phyloP scores from a whole-genome alignment of 2,113 vertebrate genomes.

The Ochotona curzoniae region DNA sequence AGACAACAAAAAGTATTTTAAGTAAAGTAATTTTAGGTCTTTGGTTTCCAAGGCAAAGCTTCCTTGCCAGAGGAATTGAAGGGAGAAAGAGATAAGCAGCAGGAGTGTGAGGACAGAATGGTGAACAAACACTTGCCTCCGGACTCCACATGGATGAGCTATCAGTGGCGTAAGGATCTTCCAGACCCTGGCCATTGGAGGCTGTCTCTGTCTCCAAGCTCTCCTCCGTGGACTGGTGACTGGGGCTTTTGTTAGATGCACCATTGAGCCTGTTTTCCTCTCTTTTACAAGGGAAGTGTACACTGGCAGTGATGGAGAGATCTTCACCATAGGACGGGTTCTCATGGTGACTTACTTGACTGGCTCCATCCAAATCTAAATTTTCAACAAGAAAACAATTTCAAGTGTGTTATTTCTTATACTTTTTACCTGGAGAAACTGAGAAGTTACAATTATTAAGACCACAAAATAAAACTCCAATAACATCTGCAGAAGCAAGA shows the following conservation, averaged over 20 bases:
- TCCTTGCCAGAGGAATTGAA: neutral
- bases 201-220: constrained; percentile 84
- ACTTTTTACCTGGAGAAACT: constrained; percentile 33
- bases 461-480: neutral
- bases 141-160: constrained; percentile 92
- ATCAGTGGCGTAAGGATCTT: constrained; percentile 88
- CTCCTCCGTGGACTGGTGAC: constrained; percentile 81
- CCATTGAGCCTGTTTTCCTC: constrained; percentile 60
- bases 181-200: constrained; percentile 83
- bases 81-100: neutral
- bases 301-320: constrained; percentile 80
- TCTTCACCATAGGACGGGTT: constrained; percentile 82
- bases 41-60: constrained; percentile 29
- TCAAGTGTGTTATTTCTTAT: constrained; percentile 72
- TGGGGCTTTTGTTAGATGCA: constrained; percentile 56
- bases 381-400: constrained; percentile 77
- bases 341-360: constrained; percentile 86
- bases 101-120: neutral
- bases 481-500: constrained; percentile 1
- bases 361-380: constrained; percentile 89
- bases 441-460: neutral
- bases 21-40: constrained; percentile 5
- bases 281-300: constrained; percentile 68
- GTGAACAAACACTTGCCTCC: constrained; percentile 88
- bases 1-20: constrained; percentile 18